These are phyloP conservation scores for Phyllotreta striolata DNA, from an alignment of 2,888 invertebrate genomes.

Conservation along the genomic window DNA sequence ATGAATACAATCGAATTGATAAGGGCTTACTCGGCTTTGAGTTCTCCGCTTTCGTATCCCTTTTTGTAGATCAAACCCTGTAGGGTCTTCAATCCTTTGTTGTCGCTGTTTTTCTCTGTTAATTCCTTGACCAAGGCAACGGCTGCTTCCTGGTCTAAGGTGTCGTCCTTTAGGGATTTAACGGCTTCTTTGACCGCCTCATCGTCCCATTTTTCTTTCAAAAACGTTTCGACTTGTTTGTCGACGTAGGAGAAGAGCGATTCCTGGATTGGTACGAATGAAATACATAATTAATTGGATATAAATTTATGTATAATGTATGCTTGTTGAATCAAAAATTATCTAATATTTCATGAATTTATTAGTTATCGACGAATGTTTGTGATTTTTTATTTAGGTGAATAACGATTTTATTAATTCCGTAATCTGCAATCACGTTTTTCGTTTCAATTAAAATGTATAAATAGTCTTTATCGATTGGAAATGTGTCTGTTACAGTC, in stretches of 20 bases:
- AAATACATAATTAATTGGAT: too few relatives aligned
- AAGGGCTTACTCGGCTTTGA: slow-evolving; percentile 88
- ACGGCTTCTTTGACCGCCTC: slow-evolving; percentile 74
- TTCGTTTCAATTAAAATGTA: slow-evolving; percentile 5
- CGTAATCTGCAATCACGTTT: not conserved
- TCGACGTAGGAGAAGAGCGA: slow-evolving; percentile 80
- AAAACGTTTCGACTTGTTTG: slow-evolving; percentile 74
- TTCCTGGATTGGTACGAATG: slow-evolving; percentile 65
- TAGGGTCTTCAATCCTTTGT: slow-evolving; percentile 81
- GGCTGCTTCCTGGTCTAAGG: slow-evolving; percentile 64
- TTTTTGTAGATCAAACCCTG: slow-evolving; percentile 91
- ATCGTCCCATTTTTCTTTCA: slow-evolving; percentile 75
- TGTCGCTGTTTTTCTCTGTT: slow-evolving; percentile 83
- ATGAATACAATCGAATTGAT: not conserved
- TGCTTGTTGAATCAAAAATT: not conserved
- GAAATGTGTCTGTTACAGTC: slow-evolving; percentile 4
- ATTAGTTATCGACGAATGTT: not conserved
- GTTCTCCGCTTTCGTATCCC: slow-evolving; percentile 78
- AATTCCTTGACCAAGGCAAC: slow-evolving; percentile 79
- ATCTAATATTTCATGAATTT: too few relatives aligned
- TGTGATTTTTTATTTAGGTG: slow-evolving; percentile 4
- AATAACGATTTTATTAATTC: slow-evolving; percentile 12
- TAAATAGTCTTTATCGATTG: slow-evolving; percentile 13
- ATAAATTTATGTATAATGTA: slow-evolving; percentile 2
- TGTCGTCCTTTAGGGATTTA: slow-evolving; percentile 67